These are phyloP conservation scores for Sphaerophoria rueppellii DNA, from an alignment of 2,888 invertebrate species.

Conservation along the genomic window DNA sequence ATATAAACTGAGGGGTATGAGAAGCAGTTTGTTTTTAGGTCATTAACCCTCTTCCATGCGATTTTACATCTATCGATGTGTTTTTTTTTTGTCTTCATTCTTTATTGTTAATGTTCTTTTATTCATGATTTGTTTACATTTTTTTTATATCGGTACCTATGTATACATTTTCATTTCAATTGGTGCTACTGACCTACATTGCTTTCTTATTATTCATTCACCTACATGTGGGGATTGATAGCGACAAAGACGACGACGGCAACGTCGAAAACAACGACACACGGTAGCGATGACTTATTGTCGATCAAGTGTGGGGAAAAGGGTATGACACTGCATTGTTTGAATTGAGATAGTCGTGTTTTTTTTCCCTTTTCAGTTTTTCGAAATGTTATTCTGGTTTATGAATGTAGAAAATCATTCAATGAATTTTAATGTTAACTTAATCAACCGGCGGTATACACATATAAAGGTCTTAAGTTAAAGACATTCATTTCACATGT, in stretches of 20 bases:
- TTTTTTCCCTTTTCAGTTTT: no score
- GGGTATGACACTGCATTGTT: background rate
- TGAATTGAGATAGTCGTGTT: background rate
- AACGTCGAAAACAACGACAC: background rate
- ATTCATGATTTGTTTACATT: conserved; percentile 63
- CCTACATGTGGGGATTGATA: conserved; percentile 58
- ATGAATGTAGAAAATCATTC: no score
- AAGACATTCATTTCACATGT: no score
- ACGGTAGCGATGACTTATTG: no score
- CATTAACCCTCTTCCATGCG: conserved; percentile 67
- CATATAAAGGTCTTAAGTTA: no score
- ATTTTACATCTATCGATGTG: conserved; percentile 57
- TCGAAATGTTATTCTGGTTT: no score
- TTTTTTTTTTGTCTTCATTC: conserved; percentile 15
- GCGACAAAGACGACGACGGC: background rate
- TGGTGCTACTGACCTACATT: conserved; percentile 69
- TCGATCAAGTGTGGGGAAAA: conserved; percentile 2
- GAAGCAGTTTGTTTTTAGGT: conserved; percentile 49
- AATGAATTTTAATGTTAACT: no score
- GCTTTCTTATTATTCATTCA: conserved; percentile 65
- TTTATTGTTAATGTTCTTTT: conserved; percentile 46
- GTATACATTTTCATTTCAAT: conserved; percentile 58
- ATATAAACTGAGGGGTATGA: conserved; percentile 34
- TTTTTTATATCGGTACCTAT: conserved; percentile 40
- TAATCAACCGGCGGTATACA: no score